phyloP scores from a whole-genome alignment of 1,140 invertebrate species.

The Rhopalosiphum padi region DNA sequence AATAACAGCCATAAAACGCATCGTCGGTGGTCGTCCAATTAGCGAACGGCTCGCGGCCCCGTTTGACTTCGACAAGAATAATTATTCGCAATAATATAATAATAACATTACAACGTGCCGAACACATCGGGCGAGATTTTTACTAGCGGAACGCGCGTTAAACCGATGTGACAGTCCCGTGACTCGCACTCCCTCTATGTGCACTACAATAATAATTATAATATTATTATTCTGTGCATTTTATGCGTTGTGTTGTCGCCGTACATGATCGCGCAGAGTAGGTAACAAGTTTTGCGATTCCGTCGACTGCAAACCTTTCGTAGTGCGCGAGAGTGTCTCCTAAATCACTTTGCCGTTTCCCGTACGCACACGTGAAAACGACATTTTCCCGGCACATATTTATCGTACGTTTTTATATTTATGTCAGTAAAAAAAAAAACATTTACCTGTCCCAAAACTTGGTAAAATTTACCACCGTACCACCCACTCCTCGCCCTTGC shows the following conservation, averaged over 20 bases:
- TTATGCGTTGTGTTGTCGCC: not conserved
- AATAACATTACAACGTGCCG: not conserved
- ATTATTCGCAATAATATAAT: not conserved
- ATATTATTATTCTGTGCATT: too few species aligned
- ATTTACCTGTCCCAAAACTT: not conserved
- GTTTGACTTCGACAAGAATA: not conserved
- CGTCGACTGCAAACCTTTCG: not conserved
- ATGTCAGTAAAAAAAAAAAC: not conserved
- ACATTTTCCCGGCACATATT: not conserved
- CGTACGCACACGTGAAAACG: not conserved
- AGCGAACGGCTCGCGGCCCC: not conserved
- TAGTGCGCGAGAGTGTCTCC: not conserved
- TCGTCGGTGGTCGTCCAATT: not conserved
- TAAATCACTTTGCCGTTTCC: not conserved
- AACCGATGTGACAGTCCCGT: not conserved
- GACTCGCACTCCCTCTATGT: not conserved
- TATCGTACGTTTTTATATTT: conserved; percentile 5
- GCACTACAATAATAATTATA: not conserved
- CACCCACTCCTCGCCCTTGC: not conserved
- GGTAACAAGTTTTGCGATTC: not conserved
- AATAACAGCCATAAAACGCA: not conserved
- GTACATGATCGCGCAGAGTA: not conserved
- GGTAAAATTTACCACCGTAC: not conserved
- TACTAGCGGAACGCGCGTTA: not conserved
- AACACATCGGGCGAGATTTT: not conserved